Conservation (phyloP, 2,888 invertebrate genomes). For the Temnothorax ravouxi region DNA sequence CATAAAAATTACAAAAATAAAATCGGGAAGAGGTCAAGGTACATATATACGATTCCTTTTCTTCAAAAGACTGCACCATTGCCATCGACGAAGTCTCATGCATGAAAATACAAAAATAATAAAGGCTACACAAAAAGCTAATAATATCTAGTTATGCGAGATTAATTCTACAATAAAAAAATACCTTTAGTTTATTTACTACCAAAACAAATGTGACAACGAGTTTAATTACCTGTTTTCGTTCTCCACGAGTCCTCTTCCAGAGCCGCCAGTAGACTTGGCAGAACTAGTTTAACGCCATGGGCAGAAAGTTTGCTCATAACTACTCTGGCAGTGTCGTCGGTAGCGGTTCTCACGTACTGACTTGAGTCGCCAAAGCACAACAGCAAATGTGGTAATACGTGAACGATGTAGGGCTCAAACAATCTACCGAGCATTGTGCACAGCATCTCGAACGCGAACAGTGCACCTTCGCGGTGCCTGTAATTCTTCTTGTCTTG, state of each 20-base stretch:
- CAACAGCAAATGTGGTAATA: constrained; percentile 96
- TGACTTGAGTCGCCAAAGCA: constrained; percentile 98
- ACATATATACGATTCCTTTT: not conserved
- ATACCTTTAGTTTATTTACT: not conserved
- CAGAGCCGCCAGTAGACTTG: constrained; percentile 96
- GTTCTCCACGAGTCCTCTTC: constrained; percentile 99
- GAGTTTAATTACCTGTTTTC: constrained; percentile 91
- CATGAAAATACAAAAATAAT: constrained; percentile 1
- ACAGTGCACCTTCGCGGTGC: constrained; percentile 97
- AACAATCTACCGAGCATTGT: constrained; percentile 97
- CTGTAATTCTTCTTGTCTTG: constrained; percentile 99
- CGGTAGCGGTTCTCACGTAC: constrained; percentile 98
- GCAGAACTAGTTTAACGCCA: constrained; percentile 98
- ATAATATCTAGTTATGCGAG: not conserved
- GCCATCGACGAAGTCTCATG: not conserved
- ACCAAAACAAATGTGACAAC: not conserved
- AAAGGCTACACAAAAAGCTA: not conserved
- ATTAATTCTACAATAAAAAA: not conserved
- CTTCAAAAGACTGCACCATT: not conserved
- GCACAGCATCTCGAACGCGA: constrained; percentile 99
- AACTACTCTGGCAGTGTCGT: constrained; percentile 98
- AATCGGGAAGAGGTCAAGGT: not conserved
- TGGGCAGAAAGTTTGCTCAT: constrained; percentile 98
- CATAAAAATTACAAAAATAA: not conserved
- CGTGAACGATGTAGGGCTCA: constrained; percentile 99